These are phyloP conservation scores for Caenorhabditis japonica DNA, from an alignment of 2,888 invertebrate species.

Conservation along the genomic window DNA sequence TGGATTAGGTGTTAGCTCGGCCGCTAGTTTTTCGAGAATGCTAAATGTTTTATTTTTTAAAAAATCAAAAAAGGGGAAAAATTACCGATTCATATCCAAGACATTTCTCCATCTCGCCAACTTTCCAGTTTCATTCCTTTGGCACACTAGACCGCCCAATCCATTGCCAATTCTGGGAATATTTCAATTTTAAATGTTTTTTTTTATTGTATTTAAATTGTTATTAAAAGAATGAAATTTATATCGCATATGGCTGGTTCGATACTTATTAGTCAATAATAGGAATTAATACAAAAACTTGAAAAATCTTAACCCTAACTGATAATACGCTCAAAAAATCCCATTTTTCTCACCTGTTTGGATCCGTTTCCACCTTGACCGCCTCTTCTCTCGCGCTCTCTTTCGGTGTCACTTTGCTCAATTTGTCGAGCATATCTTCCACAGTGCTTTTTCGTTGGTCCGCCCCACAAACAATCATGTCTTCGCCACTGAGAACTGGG, in stretches of 20 bases:
- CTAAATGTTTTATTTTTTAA: no score
- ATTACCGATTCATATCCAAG: slow-evolving; percentile 47
- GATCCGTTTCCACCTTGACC: slow-evolving; percentile 29
- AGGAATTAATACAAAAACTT: no score
- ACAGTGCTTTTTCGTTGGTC: slow-evolving; percentile 66
- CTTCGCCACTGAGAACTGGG: slow-evolving; percentile 67
- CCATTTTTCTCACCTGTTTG: slow-evolving; percentile 14
- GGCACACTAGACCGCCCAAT: slow-evolving; percentile 33
- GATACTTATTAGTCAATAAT: no score
- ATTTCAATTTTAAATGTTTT: no score
- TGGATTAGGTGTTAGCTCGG: no score
- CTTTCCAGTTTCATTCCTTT: slow-evolving; percentile 47
- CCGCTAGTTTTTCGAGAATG: no score
- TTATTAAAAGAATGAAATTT: no score
- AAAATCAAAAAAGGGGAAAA: no score
- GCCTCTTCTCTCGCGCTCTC: slow-evolving; percentile 18
- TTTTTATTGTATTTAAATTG: no score
- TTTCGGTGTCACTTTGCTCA: slow-evolving; percentile 27
- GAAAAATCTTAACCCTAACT: no score
- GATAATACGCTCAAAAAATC: no score
- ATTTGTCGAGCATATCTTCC: slow-evolving; percentile 64
- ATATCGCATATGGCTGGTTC: no score
- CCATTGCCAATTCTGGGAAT: slow-evolving; percentile 41
- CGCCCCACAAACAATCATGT: slow-evolving; percentile 66
- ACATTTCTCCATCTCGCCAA: slow-evolving; percentile 48